Evolutionary conservation across 2,797 vertebrate genomes (phyloP).

Genomic region (Coccyzus lansbergi): DNA sequence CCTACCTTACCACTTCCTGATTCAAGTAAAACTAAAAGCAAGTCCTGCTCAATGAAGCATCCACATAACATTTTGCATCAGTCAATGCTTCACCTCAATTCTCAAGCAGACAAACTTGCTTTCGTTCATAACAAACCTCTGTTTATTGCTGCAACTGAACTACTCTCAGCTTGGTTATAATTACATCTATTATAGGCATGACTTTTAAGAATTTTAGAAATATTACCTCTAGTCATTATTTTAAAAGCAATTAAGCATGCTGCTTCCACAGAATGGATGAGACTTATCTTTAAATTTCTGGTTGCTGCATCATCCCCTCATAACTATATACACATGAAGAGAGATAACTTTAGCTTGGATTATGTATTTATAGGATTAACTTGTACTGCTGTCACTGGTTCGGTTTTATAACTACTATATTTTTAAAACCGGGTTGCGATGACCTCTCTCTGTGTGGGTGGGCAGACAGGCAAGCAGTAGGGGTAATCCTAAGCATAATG

Average conservation of each 20-base stretch:
- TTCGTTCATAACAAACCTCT: neutral
- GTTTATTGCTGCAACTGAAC: neutral
- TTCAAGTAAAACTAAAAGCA: neutral
- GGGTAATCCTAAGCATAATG: neutral
- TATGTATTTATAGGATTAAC: conserved; percentile 52
- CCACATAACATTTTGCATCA: neutral
- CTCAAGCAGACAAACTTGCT: neutral
- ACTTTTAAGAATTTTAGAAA: neutral
- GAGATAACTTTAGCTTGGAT: conserved; percentile 4
- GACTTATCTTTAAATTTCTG: neutral
- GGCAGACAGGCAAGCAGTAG: neutral
- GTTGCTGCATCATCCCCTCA: neutral
- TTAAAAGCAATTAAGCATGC: neutral
- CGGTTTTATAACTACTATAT: conserved; percentile 33
- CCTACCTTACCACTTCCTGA: neutral
- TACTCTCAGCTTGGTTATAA: neutral
- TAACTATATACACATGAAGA: neutral
- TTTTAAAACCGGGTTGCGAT: conserved; percentile 39
- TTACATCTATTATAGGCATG: neutral
- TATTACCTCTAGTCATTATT: neutral
- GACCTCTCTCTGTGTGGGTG: neutral
- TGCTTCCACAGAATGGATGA: neutral
- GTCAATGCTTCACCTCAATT: neutral
- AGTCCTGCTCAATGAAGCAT: neutral
- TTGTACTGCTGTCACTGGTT: neutral